A percentile compares a stretch with the other conserved stretches of the same genome.
Evolutionary conservation across 2,888 invertebrate genomes (phyloP).

Genomic region (Lutraria lutraria): DNA sequence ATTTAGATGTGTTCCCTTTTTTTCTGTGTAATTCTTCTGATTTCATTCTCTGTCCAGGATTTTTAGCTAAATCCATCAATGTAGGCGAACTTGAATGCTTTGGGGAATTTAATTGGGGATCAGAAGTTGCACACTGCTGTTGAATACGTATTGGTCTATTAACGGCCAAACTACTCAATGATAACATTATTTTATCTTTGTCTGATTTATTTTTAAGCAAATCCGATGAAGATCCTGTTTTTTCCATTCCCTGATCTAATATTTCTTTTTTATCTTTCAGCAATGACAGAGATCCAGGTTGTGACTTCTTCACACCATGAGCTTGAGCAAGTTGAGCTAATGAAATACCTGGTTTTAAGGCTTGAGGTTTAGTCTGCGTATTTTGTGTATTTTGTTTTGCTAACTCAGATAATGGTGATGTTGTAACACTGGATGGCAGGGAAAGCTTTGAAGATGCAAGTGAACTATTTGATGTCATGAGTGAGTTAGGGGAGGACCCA

Average conservation of each 20-base stretch:
- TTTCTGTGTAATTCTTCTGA: not conserved
- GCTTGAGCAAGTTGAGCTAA: constrained; percentile 46
- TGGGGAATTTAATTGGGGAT: not conserved
- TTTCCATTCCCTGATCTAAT: not conserved
- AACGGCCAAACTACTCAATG: constrained; percentile 42
- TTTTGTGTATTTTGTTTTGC: not conserved
- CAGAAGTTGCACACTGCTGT: constrained; percentile 17
- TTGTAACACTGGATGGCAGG: not conserved
- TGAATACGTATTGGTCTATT: not conserved
- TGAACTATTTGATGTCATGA: not conserved
- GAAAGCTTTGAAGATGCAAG: not conserved
- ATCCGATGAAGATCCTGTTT: constrained; percentile 30
- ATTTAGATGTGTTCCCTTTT: not conserved
- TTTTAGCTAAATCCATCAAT: constrained; percentile 50
- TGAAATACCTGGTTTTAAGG: constrained; percentile 11
- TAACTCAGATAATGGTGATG: constrained; percentile 23
- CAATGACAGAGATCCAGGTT: not conserved
- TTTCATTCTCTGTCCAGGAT: constrained; percentile 26
- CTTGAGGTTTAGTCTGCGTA: not conserved
- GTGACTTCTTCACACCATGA: constrained; percentile 43
- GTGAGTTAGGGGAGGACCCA: not conserved
- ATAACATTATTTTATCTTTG: constrained; percentile 48
- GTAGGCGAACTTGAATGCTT: constrained; percentile 32
- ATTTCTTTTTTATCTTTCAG: constrained; percentile 24
- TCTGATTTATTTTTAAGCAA: constrained; percentile 34